phyloP scores from a whole-genome alignment of 2,113 vertebrate genomes.

The Tangachromis dhanisi region DNA sequence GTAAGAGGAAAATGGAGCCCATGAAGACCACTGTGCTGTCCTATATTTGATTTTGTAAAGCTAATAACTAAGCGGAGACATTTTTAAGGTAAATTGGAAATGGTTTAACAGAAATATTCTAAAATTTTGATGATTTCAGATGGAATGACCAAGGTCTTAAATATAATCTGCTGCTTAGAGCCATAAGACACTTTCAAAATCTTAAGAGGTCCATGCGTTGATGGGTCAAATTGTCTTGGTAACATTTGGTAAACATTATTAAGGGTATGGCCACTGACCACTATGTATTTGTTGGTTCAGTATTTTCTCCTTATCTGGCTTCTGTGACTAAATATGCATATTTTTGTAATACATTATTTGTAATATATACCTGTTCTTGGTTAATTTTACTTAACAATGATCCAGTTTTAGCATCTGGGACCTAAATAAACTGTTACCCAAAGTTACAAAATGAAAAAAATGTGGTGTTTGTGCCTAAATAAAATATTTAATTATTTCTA shows the following conservation, averaged over 20 bases:
- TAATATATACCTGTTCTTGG: neutral
- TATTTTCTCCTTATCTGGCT: neutral
- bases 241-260: neutral
- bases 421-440: neutral
- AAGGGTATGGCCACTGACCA: neutral
- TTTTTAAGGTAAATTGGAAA: neutral
- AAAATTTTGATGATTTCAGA: neutral
- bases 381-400: neutral
- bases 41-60: neutral
- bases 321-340: neutral
- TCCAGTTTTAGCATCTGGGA: neutral
- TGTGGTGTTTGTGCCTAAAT: neutral
- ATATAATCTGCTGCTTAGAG: neutral
- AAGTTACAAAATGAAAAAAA: neutral
- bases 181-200: neutral
- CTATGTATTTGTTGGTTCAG: neutral
- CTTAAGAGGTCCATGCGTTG: neutral
- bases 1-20: neutral
- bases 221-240: neutral
- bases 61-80: neutral
- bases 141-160: neutral
- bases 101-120: neutral
- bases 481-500: neutral
- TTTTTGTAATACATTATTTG: neutral
- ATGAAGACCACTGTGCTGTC: neutral